A percentile compares a stretch with the other conserved stretches of the same genome.
Evolutionary conservation across 53 echinoderm and acorn worm genomes (phyloP).

Genomic region (Pentamera pediparva): DNA sequence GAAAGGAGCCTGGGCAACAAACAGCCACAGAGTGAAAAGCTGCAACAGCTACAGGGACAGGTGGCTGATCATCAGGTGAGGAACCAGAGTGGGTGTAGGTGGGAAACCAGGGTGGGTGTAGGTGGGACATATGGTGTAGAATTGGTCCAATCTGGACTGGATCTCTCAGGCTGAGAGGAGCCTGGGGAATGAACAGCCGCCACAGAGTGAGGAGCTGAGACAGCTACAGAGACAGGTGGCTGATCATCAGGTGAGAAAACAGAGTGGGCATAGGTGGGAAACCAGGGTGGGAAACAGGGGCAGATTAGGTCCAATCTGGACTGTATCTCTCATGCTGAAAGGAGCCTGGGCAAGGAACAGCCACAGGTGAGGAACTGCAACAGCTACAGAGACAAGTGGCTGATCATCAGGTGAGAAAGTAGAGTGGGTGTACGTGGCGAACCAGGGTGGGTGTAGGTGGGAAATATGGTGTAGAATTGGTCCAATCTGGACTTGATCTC

Average conservation of each 20-base stretch:
- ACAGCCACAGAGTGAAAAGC: constrained; percentile 80
- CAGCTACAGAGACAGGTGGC: constrained; percentile 54
- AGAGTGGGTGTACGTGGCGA: too few relatives aligned
- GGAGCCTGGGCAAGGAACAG: constrained; percentile 71
- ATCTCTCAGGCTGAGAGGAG: constrained; percentile 72
- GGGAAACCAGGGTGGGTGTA: too few relatives aligned
- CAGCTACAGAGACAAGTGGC: constrained; percentile 54
- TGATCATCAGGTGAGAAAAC: constrained; percentile 73
- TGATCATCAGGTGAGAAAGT: constrained; percentile 73
- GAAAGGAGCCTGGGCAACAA: constrained; percentile 73
- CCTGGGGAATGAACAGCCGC: constrained; percentile 77
- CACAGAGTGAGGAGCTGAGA: constrained; percentile 68
- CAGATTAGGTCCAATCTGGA: too few relatives aligned
- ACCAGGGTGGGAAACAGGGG: too few relatives aligned
- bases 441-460: too few relatives aligned
- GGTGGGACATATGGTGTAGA: too few relatives aligned
- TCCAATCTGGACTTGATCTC: constrained; percentile 70
- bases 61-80: constrained; percentile 72
- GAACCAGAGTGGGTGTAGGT: too few relatives aligned
- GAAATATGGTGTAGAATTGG: too few relatives aligned
- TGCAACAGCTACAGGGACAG: constrained; percentile 53
- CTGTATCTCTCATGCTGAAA: constrained; percentile 78
- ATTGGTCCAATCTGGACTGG: constrained; percentile 73
- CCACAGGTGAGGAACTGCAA: constrained; percentile 72
- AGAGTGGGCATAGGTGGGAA: too few relatives aligned